phyloP scores from a whole-genome alignment of 2,113 vertebrate genomes.

The Callaeas wilsoni region DNA sequence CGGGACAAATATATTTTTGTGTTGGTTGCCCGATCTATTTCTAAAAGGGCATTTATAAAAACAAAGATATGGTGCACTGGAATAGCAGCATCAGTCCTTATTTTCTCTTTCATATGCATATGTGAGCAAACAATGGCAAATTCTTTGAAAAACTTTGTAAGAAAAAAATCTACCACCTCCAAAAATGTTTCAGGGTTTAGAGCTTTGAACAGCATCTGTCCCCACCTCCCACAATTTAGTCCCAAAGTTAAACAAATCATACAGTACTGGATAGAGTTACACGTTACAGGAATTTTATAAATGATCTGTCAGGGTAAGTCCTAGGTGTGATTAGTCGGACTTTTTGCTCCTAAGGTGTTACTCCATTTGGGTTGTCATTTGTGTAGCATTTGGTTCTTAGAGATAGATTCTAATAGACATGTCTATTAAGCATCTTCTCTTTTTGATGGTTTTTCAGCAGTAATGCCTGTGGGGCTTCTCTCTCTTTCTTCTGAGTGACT shows the following conservation, averaged over 20 bases:
- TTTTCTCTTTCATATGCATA: not conserved
- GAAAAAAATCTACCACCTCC: not conserved
- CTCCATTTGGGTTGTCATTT: not conserved
- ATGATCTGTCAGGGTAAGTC: slow-evolving; percentile 42
- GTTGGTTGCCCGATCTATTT: not conserved
- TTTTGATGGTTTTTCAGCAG: not conserved
- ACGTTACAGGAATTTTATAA: slow-evolving; percentile 32
- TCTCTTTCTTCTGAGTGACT: not conserved
- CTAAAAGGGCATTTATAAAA: not conserved
- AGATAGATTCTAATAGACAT: not conserved
- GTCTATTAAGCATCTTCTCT: not conserved
- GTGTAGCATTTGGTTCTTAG: not conserved
- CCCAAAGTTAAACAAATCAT: slow-evolving; percentile 58
- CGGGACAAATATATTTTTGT: not conserved
- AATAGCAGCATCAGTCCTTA: not conserved
- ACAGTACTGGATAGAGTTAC: slow-evolving; percentile 51
- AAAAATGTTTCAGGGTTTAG: not conserved
- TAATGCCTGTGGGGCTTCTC: not conserved
- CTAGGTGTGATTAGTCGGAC: not conserved
- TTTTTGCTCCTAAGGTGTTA: slow-evolving; percentile 35
- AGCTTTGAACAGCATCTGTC: slow-evolving; percentile 23
- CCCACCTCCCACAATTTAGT: slow-evolving; percentile 32
- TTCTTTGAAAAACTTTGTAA: not conserved
- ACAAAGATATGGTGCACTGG: not conserved
- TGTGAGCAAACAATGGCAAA: not conserved